Evolutionary conservation across 2,888 invertebrate genomes (phyloP).

Genomic region (Lepidochitona cinerea): DNA sequence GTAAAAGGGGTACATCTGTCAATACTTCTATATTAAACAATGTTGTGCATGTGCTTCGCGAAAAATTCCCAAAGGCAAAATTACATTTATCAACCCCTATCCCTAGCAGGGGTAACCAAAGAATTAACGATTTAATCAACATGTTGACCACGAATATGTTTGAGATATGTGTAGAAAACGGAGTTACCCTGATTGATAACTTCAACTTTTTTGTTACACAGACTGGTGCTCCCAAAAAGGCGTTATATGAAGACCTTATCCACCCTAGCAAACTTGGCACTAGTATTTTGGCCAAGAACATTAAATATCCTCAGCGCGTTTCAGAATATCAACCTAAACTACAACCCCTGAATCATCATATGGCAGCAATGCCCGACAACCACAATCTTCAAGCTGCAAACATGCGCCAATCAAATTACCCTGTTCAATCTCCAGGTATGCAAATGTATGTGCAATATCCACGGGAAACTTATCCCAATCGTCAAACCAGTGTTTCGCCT

Average conservation of each 20-base stretch:
- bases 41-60: not conserved
- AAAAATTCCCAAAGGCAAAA: not conserved
- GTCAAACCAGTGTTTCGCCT: too few relatives aligned
- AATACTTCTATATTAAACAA: not conserved
- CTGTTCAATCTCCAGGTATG: too few relatives aligned
- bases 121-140: not conserved
- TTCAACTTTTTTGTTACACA: not conserved
- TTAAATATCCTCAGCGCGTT: too few relatives aligned
- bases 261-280: too few relatives aligned
- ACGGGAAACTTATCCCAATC: too few relatives aligned
- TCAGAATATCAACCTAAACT: too few relatives aligned
- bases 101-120: not conserved
- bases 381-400: too few relatives aligned
- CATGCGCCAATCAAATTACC: too few relatives aligned
- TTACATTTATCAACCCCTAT: not conserved
- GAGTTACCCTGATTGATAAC: not conserved
- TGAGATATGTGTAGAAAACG: not conserved
- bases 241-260: not conserved
- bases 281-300: too few relatives aligned
- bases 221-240: not conserved
- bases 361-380: too few relatives aligned
- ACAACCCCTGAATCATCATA: too few relatives aligned
- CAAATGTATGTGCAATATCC: too few relatives aligned
- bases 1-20: not conserved
- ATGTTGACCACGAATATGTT: not conserved